Percentiles rank a stretch among this genome's conserved stretches.
These are phyloP conservation scores for Fratercula arctica DNA, from an alignment of 2,797 vertebrate genomes.

Conservation along the genomic window DNA sequence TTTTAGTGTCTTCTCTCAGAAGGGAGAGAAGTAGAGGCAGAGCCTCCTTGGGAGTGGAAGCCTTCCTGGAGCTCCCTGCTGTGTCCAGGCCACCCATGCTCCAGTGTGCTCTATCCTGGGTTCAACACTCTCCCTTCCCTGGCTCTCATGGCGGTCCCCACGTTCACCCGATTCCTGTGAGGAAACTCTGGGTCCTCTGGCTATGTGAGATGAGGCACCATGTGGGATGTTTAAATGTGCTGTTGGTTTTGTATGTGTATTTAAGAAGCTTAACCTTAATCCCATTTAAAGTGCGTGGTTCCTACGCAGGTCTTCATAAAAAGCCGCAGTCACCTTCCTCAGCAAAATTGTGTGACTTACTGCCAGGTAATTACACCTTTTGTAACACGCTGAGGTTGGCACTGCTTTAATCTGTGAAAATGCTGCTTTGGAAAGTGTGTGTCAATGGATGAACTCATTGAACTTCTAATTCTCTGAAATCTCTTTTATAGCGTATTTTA, in stretches of 20 bases:
- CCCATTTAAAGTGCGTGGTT: background rate
- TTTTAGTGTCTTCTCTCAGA: background rate
- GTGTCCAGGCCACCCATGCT: accelerated
- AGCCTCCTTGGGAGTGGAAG: background rate
- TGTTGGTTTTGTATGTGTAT: background rate
- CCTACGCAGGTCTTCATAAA: background rate
- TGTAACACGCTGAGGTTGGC: background rate
- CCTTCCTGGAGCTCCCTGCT: background rate
- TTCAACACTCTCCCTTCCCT: background rate
- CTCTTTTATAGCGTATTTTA: background rate
- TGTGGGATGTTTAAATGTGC: background rate
- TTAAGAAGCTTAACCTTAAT: background rate
- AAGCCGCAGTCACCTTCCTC: background rate
- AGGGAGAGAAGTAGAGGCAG: background rate
- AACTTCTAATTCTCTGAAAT: background rate
- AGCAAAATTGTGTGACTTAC: background rate
- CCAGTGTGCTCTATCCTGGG: background rate
- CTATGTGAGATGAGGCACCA: background rate
- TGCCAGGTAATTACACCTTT: background rate
- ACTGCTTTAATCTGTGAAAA: background rate
- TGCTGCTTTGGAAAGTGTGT: background rate
- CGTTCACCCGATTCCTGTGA: accelerated
- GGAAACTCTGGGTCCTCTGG: background rate
- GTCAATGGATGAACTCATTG: background rate
- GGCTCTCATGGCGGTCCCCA: accelerated